Conservation (phyloP, 2,888 invertebrate species). For the Cylindroiulus punctatus region DNA sequence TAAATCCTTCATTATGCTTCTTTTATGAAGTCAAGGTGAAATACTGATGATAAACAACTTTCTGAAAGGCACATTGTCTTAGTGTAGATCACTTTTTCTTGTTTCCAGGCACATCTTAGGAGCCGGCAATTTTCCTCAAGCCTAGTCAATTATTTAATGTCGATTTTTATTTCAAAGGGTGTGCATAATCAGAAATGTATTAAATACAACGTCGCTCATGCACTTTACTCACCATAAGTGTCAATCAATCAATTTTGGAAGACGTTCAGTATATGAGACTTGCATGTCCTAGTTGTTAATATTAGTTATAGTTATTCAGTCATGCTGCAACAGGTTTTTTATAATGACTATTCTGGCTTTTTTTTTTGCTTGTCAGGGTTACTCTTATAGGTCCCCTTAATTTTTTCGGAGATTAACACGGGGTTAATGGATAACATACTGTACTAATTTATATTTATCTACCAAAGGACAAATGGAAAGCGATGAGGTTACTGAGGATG, state of each 20-base stretch:
- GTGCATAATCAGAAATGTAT: background rate
- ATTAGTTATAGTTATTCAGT: background rate
- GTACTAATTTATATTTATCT: too few relatives aligned
- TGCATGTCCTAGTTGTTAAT: background rate
- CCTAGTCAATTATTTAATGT: background rate
- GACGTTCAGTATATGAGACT: too few relatives aligned
- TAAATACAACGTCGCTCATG: background rate
- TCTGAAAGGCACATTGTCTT: background rate
- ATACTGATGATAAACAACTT: background rate
- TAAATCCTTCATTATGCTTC: background rate
- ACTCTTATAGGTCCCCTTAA: background rate
- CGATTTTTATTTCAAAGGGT: background rate
- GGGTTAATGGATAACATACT: background rate
- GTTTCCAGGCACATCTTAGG: background rate
- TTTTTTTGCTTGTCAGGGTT: background rate
- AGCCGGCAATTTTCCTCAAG: background rate
- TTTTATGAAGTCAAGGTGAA: background rate
- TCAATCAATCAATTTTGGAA: background rate
- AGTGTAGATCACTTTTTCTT: constrained; percentile 9
- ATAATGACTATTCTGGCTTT: background rate
- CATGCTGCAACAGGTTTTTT: background rate
- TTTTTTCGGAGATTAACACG: background rate
- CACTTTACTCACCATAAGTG: background rate
- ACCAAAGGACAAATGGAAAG: too few relatives aligned
- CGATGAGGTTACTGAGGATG: background rate